Conservation (phyloP, 1,140 invertebrate species). For the Gryon sp. region DNA sequence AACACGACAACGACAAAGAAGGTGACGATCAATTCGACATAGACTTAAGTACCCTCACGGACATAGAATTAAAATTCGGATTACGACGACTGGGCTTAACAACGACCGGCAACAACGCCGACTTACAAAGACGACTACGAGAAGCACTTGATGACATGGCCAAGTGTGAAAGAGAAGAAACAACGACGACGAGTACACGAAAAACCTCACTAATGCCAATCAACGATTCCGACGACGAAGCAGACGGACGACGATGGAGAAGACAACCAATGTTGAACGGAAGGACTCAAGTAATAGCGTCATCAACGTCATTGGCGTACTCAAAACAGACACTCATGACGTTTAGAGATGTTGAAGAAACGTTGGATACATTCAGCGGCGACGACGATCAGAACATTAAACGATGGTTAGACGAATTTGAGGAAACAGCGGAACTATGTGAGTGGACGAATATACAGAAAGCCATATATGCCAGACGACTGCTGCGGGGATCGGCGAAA, state of each 20-base stretch:
- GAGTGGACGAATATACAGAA: slow-evolving; percentile 54
- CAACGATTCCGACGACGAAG: not conserved
- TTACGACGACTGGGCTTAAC: slow-evolving; percentile 7
- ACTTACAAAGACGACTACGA: slow-evolving; percentile 11
- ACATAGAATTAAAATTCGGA: slow-evolving; percentile 17
- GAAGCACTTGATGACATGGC: no score
- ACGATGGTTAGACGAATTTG: slow-evolving; percentile 60
- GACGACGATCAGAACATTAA: slow-evolving; percentile 41
- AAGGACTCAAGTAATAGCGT: no score
- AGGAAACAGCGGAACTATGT: slow-evolving; percentile 54
- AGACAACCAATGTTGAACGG: not conserved
- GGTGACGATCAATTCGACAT: not conserved
- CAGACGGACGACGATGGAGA: not conserved
- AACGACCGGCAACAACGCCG: not conserved
- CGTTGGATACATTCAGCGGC: no score
- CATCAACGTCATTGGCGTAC: no score
- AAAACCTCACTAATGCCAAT: no score
- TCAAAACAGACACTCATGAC: slow-evolving; percentile 6
- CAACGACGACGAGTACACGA: not conserved
- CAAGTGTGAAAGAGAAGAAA: not conserved
- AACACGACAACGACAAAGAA: not conserved
- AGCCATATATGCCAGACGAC: slow-evolving; percentile 53
- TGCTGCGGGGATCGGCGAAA: no score
- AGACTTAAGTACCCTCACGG: slow-evolving; percentile 1
- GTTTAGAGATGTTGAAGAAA: slow-evolving; percentile 59